Conservation (phyloP, 37 sponge, comb jelly and placozoan species). For the Spongia lamella region DNA sequence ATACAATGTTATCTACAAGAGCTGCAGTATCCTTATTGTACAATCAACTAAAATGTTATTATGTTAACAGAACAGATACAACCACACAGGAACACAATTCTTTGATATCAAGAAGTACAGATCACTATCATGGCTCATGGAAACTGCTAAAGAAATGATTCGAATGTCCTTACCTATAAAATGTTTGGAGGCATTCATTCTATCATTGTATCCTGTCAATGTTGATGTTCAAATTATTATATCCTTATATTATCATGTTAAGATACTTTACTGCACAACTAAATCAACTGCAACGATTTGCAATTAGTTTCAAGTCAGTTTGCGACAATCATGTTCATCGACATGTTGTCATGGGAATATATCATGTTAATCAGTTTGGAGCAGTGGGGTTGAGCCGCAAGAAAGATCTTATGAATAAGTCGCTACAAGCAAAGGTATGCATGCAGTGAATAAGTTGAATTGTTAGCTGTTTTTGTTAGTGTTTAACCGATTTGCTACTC, state of each 20-base stretch:
- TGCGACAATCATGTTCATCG: conserved; percentile 38
- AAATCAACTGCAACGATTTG: conserved; percentile 50
- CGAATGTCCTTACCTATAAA: conserved; percentile 93
- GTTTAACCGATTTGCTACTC: conserved; percentile 2
- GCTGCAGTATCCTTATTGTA: conserved; percentile 43
- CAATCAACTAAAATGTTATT: not conserved
- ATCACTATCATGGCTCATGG: conserved; percentile 90
- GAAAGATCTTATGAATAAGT: conserved; percentile 89
- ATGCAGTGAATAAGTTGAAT: not conserved
- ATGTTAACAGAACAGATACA: conserved; percentile 56
- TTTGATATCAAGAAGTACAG: conserved; percentile 90
- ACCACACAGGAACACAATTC: conserved; percentile 97
- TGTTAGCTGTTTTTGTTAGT: not conserved
- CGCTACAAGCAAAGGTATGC: conserved; percentile 68
- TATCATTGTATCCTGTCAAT: conserved; percentile 68
- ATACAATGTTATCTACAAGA: conserved; percentile 51
- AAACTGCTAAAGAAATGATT: conserved; percentile 89
- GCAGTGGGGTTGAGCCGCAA: conserved; percentile 91
- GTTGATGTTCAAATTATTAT: not conserved
- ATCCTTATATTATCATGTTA: not conserved
- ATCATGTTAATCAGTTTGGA: conserved; percentile 65
- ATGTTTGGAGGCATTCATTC: conserved; percentile 93
- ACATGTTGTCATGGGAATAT: conserved; percentile 91
- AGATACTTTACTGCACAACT: conserved; percentile 74
- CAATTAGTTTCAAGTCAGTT: conserved; percentile 84